Percentiles rank a stretch among this genome's conserved stretches.
These are phyloP conservation scores for Luffia ferchaultella DNA, from an alignment of 2,888 invertebrate species.

Conservation along the genomic window DNA sequence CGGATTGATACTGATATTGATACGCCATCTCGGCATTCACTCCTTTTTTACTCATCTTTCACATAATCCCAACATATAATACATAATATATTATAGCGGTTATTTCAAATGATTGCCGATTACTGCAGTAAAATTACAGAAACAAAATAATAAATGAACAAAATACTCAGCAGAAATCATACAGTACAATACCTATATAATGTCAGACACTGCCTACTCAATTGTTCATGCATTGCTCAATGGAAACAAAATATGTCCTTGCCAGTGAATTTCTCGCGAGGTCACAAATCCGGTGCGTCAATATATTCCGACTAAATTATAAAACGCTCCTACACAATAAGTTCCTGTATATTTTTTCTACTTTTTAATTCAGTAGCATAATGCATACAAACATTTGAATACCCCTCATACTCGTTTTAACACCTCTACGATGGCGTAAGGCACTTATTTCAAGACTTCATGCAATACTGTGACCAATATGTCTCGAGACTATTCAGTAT, in stretches of 20 bases:
- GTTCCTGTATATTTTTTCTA: neutral
- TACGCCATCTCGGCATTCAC: no score
- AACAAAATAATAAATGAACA: no score
- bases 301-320: neutral
- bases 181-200: no score
- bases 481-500: no score
- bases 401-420: neutral
- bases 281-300: neutral
- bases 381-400: neutral
- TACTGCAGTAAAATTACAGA: no score
- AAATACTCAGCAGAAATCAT: no score
- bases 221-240: neutral
- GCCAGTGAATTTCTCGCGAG: neutral
- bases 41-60: no score
- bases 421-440: neutral
- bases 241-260: neutral
- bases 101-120: no score
- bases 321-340: neutral
- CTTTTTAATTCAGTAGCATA: neutral
- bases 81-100: no score
- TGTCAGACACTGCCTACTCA: neutral
- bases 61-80: no score
- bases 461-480: neutral
- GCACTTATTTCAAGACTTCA: neutral
- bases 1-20: no score